Base-by-base conservation (phyloP, 1,140 invertebrate species). In the Tachypleus tridentatus region DNA sequence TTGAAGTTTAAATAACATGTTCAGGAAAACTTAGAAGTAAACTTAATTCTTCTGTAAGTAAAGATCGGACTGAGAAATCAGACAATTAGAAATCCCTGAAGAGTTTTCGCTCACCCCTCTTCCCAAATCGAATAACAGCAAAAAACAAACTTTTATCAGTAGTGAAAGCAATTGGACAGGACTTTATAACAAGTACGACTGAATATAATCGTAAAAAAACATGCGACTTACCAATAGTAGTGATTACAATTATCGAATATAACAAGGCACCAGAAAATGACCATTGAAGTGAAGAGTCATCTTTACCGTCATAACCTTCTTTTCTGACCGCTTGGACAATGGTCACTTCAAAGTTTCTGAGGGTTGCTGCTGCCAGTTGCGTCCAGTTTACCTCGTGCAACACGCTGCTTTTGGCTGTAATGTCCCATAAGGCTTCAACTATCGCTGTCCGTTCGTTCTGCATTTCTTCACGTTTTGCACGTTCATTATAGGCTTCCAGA, bases 201-300 rank as follows among this genome's bases (percentile, higher is more conserved):
- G 29, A 29, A 1, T 29, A 29, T 29, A 29, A 29, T 29, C 29
- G 29, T 29, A 29, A 1, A 29, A 29, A 29, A 29, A 29, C 29
- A 29, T 29, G 29, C 51, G 29, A 70, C 74, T 72, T 63, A 79
- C 78, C 78, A 58, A 80, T 80, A 5, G 78, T 79, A 3, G 78
- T 80, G 11, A 80, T 77, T 11, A 80, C 77, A 9, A 78, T 80
- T 6, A 80, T 74, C 9, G 76, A 75, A 69, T 77, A 80, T 3
- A 80, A 70, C 3, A 80, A 69, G 29, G 78, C 76, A 29, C 77
- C 76, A 7, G 76, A 72, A 67, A 76, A 80, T 5, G 71, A 73
- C 78, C 78, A 80, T 65, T 78, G 76, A 6, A 72, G 62, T 47
- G 68, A 66, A 4, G 80, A 78, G 11, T 72, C 70, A 54, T 74